These are phyloP conservation scores for Ichneumoninae sp. DNA, from an alignment of 2,888 invertebrate species.

Conservation along the genomic window DNA sequence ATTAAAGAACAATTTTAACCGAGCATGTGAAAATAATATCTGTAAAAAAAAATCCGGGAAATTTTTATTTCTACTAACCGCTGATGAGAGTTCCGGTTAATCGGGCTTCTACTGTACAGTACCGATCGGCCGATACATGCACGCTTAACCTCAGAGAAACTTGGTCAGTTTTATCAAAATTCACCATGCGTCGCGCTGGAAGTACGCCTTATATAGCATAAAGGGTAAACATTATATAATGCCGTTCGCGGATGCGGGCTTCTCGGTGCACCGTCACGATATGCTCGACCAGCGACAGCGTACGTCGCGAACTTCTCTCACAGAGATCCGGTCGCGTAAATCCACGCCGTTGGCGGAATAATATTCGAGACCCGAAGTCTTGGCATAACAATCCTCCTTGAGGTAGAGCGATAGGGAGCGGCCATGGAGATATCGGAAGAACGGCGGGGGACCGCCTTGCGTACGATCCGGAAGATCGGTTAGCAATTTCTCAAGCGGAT, in stretches of 20 bases:
- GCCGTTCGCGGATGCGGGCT: constrained; percentile 40
- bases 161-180: constrained; percentile 44
- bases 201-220: constrained; percentile 13
- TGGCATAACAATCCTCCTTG: constrained; percentile 51
- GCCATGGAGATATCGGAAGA: background rate
- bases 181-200: background rate
- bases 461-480: constrained; percentile 33
- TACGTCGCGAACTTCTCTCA: constrained; percentile 33
- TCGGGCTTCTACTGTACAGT: background rate
- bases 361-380: constrained; percentile 51
- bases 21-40: too few species aligned
- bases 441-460: constrained; percentile 19
- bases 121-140: too few species aligned
- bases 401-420: constrained; percentile 5
- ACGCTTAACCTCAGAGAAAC: background rate
- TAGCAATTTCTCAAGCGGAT: constrained; percentile 43
- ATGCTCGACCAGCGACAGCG: constrained; percentile 48
- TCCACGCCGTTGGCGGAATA: constrained; percentile 50
- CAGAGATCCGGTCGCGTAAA: constrained; percentile 26
- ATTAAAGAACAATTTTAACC: too few species aligned
- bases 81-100: background rate
- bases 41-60: background rate
- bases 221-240: constrained; percentile 45
- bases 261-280: constrained; percentile 47
- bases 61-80: background rate